These are phyloP conservation scores for Mantis religiosa DNA, from an alignment of 2,888 invertebrate genomes.

Conservation along the genomic window DNA sequence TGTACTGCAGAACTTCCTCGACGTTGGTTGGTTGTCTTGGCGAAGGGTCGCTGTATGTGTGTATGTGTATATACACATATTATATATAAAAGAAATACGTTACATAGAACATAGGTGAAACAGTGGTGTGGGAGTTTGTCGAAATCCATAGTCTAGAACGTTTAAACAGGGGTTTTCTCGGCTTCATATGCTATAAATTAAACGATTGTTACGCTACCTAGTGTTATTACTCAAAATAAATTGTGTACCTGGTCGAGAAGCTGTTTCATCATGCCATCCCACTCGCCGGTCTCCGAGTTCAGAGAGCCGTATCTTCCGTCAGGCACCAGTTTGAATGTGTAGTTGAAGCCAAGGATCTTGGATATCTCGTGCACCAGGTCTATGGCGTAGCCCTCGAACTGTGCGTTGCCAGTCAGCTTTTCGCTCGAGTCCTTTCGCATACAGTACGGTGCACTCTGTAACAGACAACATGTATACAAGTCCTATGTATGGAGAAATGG, in stretches of 20 bases:
- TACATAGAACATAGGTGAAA: no score
- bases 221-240: no score
- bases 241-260: slow-evolving; percentile 64
- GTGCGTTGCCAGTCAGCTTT: slow-evolving; percentile 81
- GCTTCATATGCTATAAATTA: no score
- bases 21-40: no score
- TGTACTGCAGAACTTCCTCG: no score
- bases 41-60: no score
- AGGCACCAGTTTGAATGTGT: slow-evolving; percentile 78
- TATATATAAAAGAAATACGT: no score
- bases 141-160: no score
- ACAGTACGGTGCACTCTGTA: slow-evolving; percentile 90
- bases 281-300: slow-evolving; percentile 78
- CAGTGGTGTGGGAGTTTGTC: no score
- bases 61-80: no score
- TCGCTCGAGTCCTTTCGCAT: slow-evolving; percentile 87
- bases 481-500: neutral
- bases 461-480: slow-evolving; percentile 3
- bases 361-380: slow-evolving; percentile 93
- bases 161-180: no score
- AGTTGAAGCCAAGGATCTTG: slow-evolving; percentile 79
- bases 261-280: slow-evolving; percentile 89
- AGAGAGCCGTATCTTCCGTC: slow-evolving; percentile 81
- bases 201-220: no score
- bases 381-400: slow-evolving; percentile 91